Conservation (phyloP, 2,888 invertebrate genomes). For the Caenorhabditis sp. region DNA sequence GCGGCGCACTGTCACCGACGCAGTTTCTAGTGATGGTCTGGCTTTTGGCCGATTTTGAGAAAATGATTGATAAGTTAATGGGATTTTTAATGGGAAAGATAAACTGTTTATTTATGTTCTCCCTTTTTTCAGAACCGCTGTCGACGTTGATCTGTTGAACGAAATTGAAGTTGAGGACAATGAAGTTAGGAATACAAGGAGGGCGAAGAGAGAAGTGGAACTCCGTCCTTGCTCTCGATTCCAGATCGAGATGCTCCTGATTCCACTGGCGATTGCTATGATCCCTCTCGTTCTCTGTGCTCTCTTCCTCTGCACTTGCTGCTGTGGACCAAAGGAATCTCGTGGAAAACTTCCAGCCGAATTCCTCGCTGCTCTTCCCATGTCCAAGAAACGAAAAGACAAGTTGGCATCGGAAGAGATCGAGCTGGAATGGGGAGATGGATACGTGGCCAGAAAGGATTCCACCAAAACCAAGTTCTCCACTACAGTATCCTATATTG, state of each 20-base stretch:
- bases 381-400: slow-evolving; percentile 61
- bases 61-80: slow-evolving; percentile 54
- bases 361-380: slow-evolving; percentile 66
- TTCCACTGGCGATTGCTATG: slow-evolving; percentile 79
- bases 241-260: slow-evolving; percentile 75
- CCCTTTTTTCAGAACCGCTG: slow-evolving; percentile 47
- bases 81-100: slow-evolving; percentile 20
- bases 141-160: slow-evolving; percentile 65
- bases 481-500: slow-evolving; percentile 75
- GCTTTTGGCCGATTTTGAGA: slow-evolving; percentile 49
- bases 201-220: slow-evolving; percentile 65
- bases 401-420: slow-evolving; percentile 69
- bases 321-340: slow-evolving; percentile 80
- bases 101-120: background rate
- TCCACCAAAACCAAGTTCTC: slow-evolving; percentile 77
- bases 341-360: slow-evolving; percentile 76
- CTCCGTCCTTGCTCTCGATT: slow-evolving; percentile 70
- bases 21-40: slow-evolving; percentile 15
- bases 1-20: background rate
- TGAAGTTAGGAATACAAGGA: slow-evolving; percentile 16
- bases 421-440: slow-evolving; percentile 75
- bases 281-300: slow-evolving; percentile 79
- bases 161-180: slow-evolving; percentile 65
- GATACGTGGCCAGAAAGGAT: slow-evolving; percentile 75
- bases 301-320: slow-evolving; percentile 80